Evolutionary conservation across 2,888 invertebrate species (phyloP).

Genomic region (Artemia sinica): DNA sequence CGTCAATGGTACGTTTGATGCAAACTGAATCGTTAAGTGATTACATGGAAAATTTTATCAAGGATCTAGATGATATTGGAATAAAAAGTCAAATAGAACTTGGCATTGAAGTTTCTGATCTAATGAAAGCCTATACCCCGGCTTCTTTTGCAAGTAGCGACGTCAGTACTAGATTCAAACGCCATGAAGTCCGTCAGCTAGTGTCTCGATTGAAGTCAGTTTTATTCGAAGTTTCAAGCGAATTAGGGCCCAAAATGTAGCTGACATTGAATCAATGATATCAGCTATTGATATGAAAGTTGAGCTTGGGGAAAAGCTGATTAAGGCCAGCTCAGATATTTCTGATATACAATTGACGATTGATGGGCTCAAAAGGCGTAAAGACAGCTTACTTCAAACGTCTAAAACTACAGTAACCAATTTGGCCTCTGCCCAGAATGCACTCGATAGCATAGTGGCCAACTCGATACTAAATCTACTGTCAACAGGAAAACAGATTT

Average conservation of each 20-base stretch:
- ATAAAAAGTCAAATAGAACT: background rate
- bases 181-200: background rate
- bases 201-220: background rate
- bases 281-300: background rate
- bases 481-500: background rate
- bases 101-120: background rate
- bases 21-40: background rate
- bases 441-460: background rate
- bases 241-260: background rate
- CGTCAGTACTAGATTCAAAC: background rate
- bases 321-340: background rate
- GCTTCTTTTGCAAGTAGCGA: background rate
- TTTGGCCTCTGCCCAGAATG: background rate
- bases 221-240: background rate
- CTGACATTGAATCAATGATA: background rate
- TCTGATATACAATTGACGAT: background rate
- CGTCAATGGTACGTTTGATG: background rate
- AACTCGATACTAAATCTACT: background rate
- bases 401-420: background rate
- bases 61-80: background rate
- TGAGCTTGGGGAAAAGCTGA: conserved; percentile 2
- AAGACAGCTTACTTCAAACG: background rate
- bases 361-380: background rate
- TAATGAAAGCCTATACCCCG: background rate
- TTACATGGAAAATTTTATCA: background rate